Evolutionary conservation across 2,797 vertebrate species (phyloP).

Genomic region (Tangara arthus): DNA sequence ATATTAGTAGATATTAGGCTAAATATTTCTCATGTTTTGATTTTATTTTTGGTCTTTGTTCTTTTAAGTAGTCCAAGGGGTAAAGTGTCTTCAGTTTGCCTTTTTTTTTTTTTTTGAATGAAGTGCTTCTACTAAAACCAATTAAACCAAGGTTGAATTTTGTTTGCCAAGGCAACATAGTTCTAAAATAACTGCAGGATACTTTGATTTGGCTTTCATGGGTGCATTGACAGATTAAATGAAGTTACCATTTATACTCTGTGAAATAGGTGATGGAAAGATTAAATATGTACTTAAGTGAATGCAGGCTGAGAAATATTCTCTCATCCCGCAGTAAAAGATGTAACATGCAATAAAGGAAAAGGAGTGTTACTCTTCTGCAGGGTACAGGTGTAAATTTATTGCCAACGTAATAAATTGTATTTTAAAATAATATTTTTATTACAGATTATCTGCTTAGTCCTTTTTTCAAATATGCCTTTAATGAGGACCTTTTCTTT

Average conservation of each 20-base stretch:
- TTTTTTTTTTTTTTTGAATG: background rate
- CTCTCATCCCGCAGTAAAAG: accelerated
- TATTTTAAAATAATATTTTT: background rate
- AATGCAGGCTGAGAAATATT: background rate
- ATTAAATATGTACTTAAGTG: background rate
- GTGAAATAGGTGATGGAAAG: background rate
- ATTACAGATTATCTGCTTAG: background rate
- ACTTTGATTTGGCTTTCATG: background rate
- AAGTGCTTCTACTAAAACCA: background rate
- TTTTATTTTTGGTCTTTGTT: background rate
- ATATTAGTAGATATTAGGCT: background rate
- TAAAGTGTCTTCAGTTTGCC: background rate
- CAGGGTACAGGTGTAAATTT: background rate
- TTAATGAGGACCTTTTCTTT: background rate
- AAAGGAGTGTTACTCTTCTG: background rate
- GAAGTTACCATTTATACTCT: background rate
- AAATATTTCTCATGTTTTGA: background rate
- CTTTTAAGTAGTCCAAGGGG: background rate
- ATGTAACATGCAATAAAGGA: background rate
- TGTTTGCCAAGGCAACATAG: background rate
- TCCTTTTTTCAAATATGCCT: background rate
- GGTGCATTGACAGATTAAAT: background rate
- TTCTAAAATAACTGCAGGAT: background rate
- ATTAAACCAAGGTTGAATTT: background rate
- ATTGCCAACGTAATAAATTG: background rate